Base-by-base conservation (phyloP, 2,113 vertebrate genomes). In the Cyprinodon variegatus region DNA sequence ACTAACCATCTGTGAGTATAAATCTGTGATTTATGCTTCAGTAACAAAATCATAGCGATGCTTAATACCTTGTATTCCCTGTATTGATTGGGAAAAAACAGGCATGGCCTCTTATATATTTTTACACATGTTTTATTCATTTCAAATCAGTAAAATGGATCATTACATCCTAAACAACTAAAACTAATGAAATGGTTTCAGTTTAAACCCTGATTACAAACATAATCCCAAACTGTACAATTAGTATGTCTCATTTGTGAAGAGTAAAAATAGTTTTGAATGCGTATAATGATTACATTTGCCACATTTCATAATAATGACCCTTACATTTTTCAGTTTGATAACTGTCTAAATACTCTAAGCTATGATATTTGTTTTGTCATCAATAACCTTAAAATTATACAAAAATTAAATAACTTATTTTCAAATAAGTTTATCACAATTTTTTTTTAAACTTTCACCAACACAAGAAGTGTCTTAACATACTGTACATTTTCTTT, bases 61-160 rank as follows among this genome's bases (percentile, higher is more conserved):
- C 37, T 67, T 65, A 75, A 59, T 5, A 53, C 71, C 63, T 70
- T 64, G 61, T 48, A 10, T 59, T 41, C 50, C 2, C 3, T 66
- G 72, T 15, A 66, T 37, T 74, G 45, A 15, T 78, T 46, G 5
- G 5, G 9, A 37, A 61, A 38, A 38, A 68, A 45, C 36, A 77
- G 29, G 64, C 46, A 0, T 5, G 57, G 6, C 8, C 66, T 36
- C 37, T 61, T 4, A 4, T 59, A 43, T 63, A 6, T 3, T 8
- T 41, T 66, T 39, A 36, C n/a, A 60, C 5, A 48, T 57, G 6
- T 62, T 81, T 67, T 68, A 50, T 76, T 46, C 63, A 82, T 77
- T 20, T 81, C 45, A 29, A 75, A 86, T 82, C 80, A 89, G 90
- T 88, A 89, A 72, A 68, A 68, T 15, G 11, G 61, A 71, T 81